Evolutionary conservation across 2,113 vertebrate genomes (phyloP), one percentile per base, ranked within the genome.

Genomic region (Clupea harengus): DNA sequence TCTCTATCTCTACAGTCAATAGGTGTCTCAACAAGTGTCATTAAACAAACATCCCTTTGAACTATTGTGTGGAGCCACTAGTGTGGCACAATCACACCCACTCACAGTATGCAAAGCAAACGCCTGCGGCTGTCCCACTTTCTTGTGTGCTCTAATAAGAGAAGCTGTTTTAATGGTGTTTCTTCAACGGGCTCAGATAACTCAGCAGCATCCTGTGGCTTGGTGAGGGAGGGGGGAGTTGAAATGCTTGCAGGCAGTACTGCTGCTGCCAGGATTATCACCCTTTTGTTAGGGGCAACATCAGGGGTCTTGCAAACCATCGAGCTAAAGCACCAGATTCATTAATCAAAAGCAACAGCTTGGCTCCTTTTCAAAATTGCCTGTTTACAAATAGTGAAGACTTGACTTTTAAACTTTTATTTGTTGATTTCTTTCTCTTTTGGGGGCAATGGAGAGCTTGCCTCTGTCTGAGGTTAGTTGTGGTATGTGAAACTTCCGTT

Each of bases 291-390:
- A 11, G 32, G 18, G 39, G 4, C 11, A 78, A 13, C 72, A 15
- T 78, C 72, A 78, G 72, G 72, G 72, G 72, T 78, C 72, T 28
- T 39, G 72, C 28, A 78, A 44, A 39, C 72, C 72, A 78, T 78
- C 25, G 11, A 78, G 39, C 39, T 39, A 39, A 39, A 39, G 72
- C 72, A 39, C 72, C 72, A 78, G 32, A 15, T 78, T 78, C 72
- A 78, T 78, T 78, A 78, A 78, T 78, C 72, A 78, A 78, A 78
- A 78, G 72, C 72, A 44, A 44, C 28, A 32, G 72, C 72, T 78
- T 78, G 72, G 25, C 72, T 78, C 72, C 72, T 15, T 39, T 39
- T 78, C 72, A 78, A 78, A 78, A 78, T 11, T 32, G 64, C 25
- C 28, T 39, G 25, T 32, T 32, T 15, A 39, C 64, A 78, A 78